These are phyloP conservation scores for Zoanthus sociatus DNA, from an alignment of 92 coral and sea anemone species.

Conservation along the genomic window DNA sequence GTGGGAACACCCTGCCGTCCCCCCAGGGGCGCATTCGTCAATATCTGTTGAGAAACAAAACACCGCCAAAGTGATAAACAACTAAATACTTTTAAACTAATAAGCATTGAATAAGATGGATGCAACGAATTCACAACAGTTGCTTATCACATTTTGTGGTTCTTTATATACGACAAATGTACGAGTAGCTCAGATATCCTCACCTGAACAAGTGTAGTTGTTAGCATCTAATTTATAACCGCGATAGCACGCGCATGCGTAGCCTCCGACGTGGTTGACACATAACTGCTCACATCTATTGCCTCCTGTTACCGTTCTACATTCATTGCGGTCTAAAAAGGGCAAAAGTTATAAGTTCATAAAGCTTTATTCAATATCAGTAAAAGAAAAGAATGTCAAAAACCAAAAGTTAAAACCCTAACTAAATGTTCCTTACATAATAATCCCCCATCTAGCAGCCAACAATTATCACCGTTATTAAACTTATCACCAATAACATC, in stretches of 20 bases:
- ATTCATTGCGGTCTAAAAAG: constrained; percentile 36
- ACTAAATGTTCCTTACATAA: too few relatives aligned
- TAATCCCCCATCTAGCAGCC: too few relatives aligned
- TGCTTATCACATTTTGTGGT: too few relatives aligned
- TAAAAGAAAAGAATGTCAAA: too few relatives aligned
- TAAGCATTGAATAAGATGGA: too few relatives aligned
- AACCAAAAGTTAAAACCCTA: too few relatives aligned
- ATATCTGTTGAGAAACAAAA: constrained; percentile 31
- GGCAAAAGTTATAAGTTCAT: too few relatives aligned
- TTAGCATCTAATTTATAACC: constrained; percentile 30
- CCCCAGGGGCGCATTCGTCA: constrained; percentile 58
- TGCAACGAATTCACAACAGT: too few relatives aligned
- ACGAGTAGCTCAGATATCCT: background rate
- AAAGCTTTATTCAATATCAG: too few relatives aligned
- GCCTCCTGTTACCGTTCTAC: background rate
- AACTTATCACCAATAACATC: too few relatives aligned
- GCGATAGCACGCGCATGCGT: constrained; percentile 37
- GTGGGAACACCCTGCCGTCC: constrained; percentile 54
- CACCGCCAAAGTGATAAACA: background rate
- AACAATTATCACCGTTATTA: too few relatives aligned
- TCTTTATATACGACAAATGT: too few relatives aligned
- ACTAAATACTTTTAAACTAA: background rate
- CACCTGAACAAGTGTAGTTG: constrained; percentile 50
- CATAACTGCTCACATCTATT: constrained; percentile 29
- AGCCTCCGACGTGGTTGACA: constrained; percentile 35